These are phyloP conservation scores for Heliconius eleuchia DNA, from an alignment of 1,140 invertebrate genomes.

Conservation along the genomic window DNA sequence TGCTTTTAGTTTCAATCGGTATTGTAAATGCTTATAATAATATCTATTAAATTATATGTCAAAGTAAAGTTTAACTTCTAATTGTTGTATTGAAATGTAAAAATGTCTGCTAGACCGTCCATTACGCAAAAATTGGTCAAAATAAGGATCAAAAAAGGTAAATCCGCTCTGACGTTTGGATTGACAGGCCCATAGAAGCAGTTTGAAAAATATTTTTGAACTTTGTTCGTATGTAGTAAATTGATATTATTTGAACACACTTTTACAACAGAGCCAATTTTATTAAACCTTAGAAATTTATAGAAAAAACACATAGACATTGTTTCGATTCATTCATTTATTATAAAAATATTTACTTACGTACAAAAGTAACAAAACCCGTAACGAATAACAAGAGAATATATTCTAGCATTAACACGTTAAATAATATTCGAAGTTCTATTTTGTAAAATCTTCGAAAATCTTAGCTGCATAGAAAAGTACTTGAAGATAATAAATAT, in stretches of 20 bases:
- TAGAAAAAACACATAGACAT: background rate
- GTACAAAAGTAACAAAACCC: constrained; percentile 52
- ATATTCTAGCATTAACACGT: constrained; percentile 28
- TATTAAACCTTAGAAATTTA: background rate
- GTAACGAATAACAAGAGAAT: constrained; percentile 41
- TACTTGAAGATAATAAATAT: constrained; percentile 24
- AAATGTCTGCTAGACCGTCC: too few relatives aligned
- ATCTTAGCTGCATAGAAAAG: constrained; percentile 27
- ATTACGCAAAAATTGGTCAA: constrained; percentile 21
- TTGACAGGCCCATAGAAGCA: constrained; percentile 12
- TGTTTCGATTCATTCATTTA: constrained; percentile 28
- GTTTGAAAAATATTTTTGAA: constrained; percentile 8
- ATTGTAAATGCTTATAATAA: too few relatives aligned
- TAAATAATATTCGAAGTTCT: constrained; percentile 22
- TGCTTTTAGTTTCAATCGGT: too few relatives aligned
- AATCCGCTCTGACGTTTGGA: constrained; percentile 18
- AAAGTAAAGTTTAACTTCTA: background rate
- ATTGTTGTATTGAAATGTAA: background rate
- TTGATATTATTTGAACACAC: background rate
- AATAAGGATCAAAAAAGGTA: constrained; percentile 19
- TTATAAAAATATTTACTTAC: constrained; percentile 40
- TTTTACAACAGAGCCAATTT: background rate
- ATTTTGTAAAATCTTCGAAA: constrained; percentile 25
- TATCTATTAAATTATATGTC: too few relatives aligned
- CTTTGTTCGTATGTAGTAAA: background rate